Base-by-base conservation (phyloP, 2,113 vertebrate species). In the Scolopax mira region DNA sequence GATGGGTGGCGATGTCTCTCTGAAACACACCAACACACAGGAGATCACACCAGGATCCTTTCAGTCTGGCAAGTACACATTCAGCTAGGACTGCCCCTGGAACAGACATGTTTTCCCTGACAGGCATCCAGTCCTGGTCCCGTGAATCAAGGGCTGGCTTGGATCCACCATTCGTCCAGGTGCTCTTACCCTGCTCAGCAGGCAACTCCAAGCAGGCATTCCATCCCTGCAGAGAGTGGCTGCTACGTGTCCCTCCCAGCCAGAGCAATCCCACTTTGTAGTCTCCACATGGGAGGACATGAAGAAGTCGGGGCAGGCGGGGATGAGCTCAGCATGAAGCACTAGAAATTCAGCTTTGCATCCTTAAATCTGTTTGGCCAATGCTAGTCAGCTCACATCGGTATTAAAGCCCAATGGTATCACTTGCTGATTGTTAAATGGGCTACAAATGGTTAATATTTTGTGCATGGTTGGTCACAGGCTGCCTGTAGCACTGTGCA, bases 151-250 rank as follows among this genome's bases (percentile, higher is more conserved):
- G 64, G 1, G 1, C 44, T 1, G 8, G 9, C 10, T 28, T 28
- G 37, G 17, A 54, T 22, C 42, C 12, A 24, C 11, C 0, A 0
- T 49, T 18, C 0, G 1, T 9, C 67, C n/a, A 23, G 30, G n/a
- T 71, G 39, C 46, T 41, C 35, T 84, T 11, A 49, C 27, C 46
- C 49, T 69, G 37, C 60, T 35, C 37, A 78, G 54, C 24, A 18
- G 37, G 54, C 39, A 57, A 15, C 23, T 39, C 35, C 64, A 70
- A 8, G 33, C 22, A 9, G 2, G 51, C 1, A 1, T 11, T 27
- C 31, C 65, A 44, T 23, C 66, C n/a, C 42, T 28, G 28, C 54
- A 62, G 69, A 48, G 42, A 35, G 46, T 0, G 0, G 49, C 69
- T 74, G 46, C 42, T 54, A 7, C 42, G 42, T 44, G 48, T 39